Conservation (phyloP, 2,113 vertebrate species). For the Lepus americanus region DNA sequence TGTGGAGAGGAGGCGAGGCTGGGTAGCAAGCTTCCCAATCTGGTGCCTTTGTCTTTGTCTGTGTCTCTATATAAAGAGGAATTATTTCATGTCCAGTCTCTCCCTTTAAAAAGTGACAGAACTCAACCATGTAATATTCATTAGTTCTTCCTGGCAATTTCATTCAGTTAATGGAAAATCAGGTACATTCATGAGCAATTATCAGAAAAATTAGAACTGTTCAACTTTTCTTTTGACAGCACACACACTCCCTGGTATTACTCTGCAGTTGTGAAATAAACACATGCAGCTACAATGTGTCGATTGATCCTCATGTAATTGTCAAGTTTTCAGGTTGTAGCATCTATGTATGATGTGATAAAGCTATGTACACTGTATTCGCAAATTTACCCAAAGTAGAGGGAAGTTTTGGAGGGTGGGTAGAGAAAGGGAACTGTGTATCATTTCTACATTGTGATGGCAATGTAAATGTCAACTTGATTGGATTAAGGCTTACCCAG, state of each 20-base stretch:
- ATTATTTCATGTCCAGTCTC: slow-evolving; percentile 66
- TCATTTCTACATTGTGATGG: background rate
- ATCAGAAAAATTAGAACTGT: slow-evolving; percentile 78
- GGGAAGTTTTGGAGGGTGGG: background rate
- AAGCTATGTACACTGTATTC: background rate
- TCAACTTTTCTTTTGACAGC: slow-evolving; percentile 63
- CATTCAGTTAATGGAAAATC: slow-evolving; percentile 80
- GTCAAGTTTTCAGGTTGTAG: slow-evolving; percentile 41
- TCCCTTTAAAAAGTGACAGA: slow-evolving; percentile 75
- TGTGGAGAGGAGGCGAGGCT: slow-evolving; percentile 44
- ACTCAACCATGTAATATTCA: slow-evolving; percentile 75
- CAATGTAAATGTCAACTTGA: background rate
- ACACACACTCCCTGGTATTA: slow-evolving; percentile 21
- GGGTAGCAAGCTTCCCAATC: slow-evolving; percentile 54
- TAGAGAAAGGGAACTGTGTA: background rate
- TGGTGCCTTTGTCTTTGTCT: slow-evolving; percentile 73
- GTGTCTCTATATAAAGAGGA: slow-evolving; percentile 76
- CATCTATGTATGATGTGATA: background rate
- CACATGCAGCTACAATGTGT: slow-evolving; percentile 30
- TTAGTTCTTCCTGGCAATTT: slow-evolving; percentile 76
- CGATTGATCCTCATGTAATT: background rate
- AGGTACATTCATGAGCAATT: slow-evolving; percentile 76
- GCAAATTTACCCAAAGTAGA: background rate
- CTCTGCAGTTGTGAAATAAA: slow-evolving; percentile 48
- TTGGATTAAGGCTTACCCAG: background rate